Base-by-base conservation (phyloP, 2,797 vertebrate species). In the Poecilia wingei region DNA sequence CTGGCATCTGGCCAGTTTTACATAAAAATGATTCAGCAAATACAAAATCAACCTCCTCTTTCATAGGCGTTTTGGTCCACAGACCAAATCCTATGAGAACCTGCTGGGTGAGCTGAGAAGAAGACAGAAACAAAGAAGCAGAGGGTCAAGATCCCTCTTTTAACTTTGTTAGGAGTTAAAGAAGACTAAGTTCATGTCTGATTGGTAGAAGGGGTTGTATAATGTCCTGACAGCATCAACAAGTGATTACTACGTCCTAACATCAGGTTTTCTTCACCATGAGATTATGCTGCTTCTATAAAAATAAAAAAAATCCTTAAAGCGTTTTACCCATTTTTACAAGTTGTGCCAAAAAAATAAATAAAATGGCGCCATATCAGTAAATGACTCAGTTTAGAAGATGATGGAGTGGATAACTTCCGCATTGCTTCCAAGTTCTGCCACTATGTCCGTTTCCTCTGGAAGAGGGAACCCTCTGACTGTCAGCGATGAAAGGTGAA, bases 401-500 rank as follows among this genome's bases (percentile, higher is more conserved):
- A 70, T 45, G 41, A 8, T 46, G 43, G 55, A 13, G 14, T 71
- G 68, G 12, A 43, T n/a, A n/a, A 43, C 22, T 69, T 69, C 13
- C 2, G 4, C 10, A n/a, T 7, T n/a, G 39, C 39, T 43, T 43
- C 18, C 61, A 66, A 66, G 18, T 69, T 22, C 22, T 69, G 36
- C 25, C 7, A 28, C 43, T 71, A 14, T 28, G 13, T 18, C 68
- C 16, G 4, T 8, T 41, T 12, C 16, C 13, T 6, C 3, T 49
- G 7, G 3, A 64, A 51, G 22, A 68, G 6, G 31, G 12, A 78
- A 51, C 45, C 43, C 31, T 59, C 39, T 18, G 16, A 7, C 45
- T 28, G 72, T 82, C 46, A 68, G 33, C 18, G 72, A 81, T 83
- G 79, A 87, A 82, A 88, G 80, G 87, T 85, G 82, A 86, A 74